phyloP scores from a whole-genome alignment of 2,113 vertebrate genomes.

The Myanophis thanlyinensis region DNA sequence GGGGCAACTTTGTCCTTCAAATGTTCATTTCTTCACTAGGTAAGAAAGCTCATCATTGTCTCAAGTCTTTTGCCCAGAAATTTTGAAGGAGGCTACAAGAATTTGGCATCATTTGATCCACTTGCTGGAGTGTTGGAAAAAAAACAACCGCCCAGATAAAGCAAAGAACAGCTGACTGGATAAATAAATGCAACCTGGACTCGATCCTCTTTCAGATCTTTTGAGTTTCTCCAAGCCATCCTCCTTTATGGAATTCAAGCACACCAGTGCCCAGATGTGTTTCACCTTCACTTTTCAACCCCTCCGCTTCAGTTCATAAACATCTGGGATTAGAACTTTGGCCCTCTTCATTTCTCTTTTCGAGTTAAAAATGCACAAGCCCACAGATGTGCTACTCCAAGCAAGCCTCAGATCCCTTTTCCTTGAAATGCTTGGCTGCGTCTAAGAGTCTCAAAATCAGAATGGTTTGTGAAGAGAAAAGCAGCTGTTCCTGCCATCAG shows the following conservation, averaged over 20 bases:
- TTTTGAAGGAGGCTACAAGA: accelerated
- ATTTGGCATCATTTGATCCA: background rate
- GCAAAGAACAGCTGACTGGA: background rate
- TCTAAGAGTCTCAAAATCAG: background rate
- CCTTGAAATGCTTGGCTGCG: background rate
- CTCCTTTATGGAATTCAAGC: background rate
- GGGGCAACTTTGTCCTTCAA: background rate
- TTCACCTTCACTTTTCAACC: background rate
- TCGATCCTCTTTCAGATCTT: background rate
- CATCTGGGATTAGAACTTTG: accelerated
- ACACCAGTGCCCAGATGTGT: background rate
- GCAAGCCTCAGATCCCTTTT: background rate
- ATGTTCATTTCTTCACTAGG: background rate
- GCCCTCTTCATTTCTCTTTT: background rate
- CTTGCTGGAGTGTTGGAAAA: background rate
- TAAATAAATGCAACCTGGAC: background rate
- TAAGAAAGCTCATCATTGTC: background rate
- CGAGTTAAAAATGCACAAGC: background rate
- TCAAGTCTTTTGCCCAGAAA: background rate
- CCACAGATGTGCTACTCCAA: background rate
- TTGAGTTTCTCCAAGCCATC: accelerated
- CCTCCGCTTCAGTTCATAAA: background rate
- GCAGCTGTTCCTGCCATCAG: conserved; percentile 22
- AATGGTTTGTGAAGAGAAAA: background rate
- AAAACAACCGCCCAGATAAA: background rate